Evolutionary conservation across 1,140 invertebrate species (phyloP), one percentile per base, ranked within the genome.

Genomic region (Caenorhabditis tropicalis): DNA sequence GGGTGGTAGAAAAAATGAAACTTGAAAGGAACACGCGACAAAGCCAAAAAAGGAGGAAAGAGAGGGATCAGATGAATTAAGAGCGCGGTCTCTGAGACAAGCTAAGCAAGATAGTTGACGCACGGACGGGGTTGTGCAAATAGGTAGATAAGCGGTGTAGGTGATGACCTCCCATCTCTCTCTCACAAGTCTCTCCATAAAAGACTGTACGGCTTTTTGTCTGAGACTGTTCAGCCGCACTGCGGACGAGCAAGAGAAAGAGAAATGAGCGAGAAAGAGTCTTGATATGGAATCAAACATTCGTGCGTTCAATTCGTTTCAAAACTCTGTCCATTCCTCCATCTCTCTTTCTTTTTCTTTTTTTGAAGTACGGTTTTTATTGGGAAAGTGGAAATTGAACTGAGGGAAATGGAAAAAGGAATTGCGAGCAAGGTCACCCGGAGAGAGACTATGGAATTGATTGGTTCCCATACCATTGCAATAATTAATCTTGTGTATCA

Each of bases 231-330:
- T 65, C 12, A 7, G 33, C 29, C 5, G 12, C 5, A 43, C 58
- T 5, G 58, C 56, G 4, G 56, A 9, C 9, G 21, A 27, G 27
- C 21, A 9, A 65, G 24, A 39, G 65, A 43, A 74, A 74, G 65
- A 74, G n/a, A 74, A 74, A 43, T 74, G 36, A 74, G 33, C 65
- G 65, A 74, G n/a, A 74, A 43, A 74, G 65, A 33, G 65, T 33
- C 65, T 74, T 74, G 65, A 74, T 74, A 74, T 74, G 65, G 65
- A 74, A 74, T 74, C 65, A 74, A 74, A 74, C 36, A 74, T 46
- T 74, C 65, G 65, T 74, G 65, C 36, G 65, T 43, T 74, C 36
- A 24, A 36, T n/a, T 16, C 65, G 31, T 65, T 65, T 36, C 29
- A 65, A 65, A 74, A 74, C 65, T 74, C 65, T 74, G 65, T 74